Evolutionary conservation across 2,797 vertebrate species (phyloP).

Genomic region (Smutsia temminckii): DNA sequence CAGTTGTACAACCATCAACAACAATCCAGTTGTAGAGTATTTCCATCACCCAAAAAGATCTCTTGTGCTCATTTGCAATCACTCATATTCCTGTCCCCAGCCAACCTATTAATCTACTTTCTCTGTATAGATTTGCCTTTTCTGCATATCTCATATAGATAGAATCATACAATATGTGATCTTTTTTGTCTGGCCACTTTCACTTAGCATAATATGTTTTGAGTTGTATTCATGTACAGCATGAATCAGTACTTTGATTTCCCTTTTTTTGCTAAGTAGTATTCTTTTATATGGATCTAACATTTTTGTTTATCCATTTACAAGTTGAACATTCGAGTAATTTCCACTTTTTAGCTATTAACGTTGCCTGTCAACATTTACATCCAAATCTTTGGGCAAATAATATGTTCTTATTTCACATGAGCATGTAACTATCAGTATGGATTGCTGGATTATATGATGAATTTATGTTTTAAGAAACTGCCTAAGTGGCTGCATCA

Average conservation of each 20-base stretch:
- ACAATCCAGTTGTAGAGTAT: not conserved
- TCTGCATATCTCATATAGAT: not conserved
- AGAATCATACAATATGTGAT: not conserved
- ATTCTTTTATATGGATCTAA: not conserved
- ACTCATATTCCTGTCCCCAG: not conserved
- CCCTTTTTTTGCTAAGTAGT: not conserved
- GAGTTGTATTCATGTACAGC: not conserved
- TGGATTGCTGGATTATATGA: not conserved
- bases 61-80: not conserved
- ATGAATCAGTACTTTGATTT: not conserved
- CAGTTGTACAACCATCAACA: not conserved
- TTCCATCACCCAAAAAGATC: not conserved
- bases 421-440: not conserved
- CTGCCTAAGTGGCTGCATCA: not conserved
- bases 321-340: not conserved
- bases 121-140: not conserved
- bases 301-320: not conserved
- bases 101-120: not conserved
- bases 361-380: not conserved
- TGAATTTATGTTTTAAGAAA: slow-evolving; percentile 30
- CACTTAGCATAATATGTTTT: not conserved
- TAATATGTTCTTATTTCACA: not conserved
- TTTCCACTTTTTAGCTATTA: slow-evolving; percentile 13
- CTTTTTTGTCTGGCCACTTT: not conserved
- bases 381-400: not conserved